These are phyloP conservation scores for Drosophila insularis DNA, from an alignment of 1,140 invertebrate genomes.

Conservation along the genomic window DNA sequence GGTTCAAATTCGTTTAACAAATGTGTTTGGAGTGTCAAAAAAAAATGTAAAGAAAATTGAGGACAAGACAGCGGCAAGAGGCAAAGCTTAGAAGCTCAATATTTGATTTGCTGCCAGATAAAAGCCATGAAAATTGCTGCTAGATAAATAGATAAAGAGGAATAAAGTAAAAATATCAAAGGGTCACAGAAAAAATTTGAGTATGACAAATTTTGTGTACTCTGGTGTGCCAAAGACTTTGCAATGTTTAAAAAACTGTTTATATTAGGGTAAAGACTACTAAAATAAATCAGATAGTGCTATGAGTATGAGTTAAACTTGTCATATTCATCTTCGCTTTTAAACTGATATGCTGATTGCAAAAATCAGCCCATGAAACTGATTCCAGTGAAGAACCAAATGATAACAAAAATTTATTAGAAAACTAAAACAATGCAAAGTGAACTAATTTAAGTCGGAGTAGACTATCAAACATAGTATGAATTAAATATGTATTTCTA, in stretches of 20 bases:
- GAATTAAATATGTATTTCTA: too few relatives aligned
- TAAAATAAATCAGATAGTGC: too few relatives aligned
- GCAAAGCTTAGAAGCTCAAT: slow-evolving; percentile 49
- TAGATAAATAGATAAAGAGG: slow-evolving; percentile 47
- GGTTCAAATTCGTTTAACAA: slow-evolving; percentile 48
- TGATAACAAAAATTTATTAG: too few relatives aligned
- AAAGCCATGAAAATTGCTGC: slow-evolving; percentile 50
- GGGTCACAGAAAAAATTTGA: background rate
- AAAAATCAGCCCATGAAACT: too few relatives aligned
- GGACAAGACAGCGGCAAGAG: background rate
- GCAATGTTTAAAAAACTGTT: background rate
- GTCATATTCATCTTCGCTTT: too few relatives aligned
- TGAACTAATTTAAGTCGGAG: too few relatives aligned
- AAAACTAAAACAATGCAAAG: too few relatives aligned
- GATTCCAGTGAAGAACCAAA: too few relatives aligned
- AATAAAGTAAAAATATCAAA: slow-evolving; percentile 6
- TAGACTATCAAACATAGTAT: too few relatives aligned
- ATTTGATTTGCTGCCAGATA: slow-evolving; percentile 45
- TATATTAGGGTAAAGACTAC: too few relatives aligned
- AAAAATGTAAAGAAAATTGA: background rate
- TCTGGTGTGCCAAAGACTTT: background rate
- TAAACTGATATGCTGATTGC: too few relatives aligned
- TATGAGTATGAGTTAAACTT: too few relatives aligned
- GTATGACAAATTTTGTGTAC: background rate
- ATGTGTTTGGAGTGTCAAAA: slow-evolving; percentile 27